Conservation (phyloP, 2,113 vertebrate genomes). For the Pluvialis apricaria region DNA sequence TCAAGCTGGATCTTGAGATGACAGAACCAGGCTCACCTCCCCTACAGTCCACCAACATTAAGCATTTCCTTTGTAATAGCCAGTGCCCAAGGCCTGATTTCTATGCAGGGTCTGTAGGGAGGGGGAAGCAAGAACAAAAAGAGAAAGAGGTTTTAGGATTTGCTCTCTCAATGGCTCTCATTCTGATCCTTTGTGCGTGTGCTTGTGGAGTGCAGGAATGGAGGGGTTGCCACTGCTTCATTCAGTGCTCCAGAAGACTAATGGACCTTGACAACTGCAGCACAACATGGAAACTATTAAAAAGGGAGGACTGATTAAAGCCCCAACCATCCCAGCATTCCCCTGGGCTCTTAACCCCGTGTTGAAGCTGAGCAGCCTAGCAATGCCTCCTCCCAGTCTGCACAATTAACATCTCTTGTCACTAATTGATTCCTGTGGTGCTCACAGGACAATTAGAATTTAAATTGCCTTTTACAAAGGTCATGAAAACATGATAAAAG, state of each 20-base stretch:
- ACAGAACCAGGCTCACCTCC: not conserved
- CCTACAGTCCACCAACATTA: not conserved
- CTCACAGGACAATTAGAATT: slow-evolving; percentile 78
- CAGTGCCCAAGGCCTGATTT: not conserved
- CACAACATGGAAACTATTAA: slow-evolving; percentile 40
- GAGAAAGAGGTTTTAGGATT: not conserved
- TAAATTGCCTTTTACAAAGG: slow-evolving; percentile 80
- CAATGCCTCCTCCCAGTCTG: slow-evolving; percentile 45
- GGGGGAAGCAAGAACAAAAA: not conserved
- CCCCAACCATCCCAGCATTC: slow-evolving; percentile 14
- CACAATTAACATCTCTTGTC: slow-evolving; percentile 72
- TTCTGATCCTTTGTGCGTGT: not conserved
- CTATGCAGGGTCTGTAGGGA: not conserved
- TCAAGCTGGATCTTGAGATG: not conserved
- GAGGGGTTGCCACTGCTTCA: not conserved
- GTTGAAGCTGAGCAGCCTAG: slow-evolving; percentile 25
- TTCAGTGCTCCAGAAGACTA: slow-evolving; percentile 38
- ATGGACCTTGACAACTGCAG: slow-evolving; percentile 47
- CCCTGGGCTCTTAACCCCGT: slow-evolving; percentile 51
- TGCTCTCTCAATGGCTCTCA: not conserved
- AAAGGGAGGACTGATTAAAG: slow-evolving; percentile 52
- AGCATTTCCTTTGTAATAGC: not conserved
- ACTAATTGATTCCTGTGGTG: slow-evolving; percentile 78
- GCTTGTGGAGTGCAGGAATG: not conserved
- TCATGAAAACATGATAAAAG: slow-evolving; percentile 78